phyloP scores from a whole-genome alignment of 23 tunicate species.

The Aplidium turbinatum region DNA sequence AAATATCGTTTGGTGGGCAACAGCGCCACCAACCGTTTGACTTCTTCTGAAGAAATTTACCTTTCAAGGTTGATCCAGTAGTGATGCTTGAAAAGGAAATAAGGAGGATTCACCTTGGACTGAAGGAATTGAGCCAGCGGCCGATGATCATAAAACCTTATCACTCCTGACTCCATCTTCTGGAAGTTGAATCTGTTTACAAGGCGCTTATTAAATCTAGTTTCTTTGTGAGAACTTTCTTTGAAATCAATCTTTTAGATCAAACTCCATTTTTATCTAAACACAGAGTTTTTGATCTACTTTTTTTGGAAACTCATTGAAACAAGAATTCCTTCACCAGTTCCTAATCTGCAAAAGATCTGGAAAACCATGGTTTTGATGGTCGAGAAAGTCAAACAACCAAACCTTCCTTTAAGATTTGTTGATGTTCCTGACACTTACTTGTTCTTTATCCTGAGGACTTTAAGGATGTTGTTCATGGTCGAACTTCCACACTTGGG shows the following conservation, averaged over 20 bases:
- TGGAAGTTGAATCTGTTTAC: conserved; percentile 66
- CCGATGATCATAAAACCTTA: conserved; percentile 35
- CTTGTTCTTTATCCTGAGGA: conserved; percentile 54
- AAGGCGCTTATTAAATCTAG: too few species aligned
- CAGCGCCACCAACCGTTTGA: not conserved
- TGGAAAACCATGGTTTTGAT: too few species aligned
- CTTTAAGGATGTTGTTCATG: conserved; percentile 89
- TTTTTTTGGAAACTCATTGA: too few species aligned
- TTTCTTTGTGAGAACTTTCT: too few species aligned
- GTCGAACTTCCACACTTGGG: conserved; percentile 97
- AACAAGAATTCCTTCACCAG: too few species aligned
- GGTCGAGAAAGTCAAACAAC: too few species aligned
- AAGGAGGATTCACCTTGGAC: conserved; percentile 50
- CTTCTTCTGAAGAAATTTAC: conserved; percentile 13
- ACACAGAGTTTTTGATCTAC: too few species aligned
- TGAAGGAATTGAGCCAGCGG: conserved; percentile 31
- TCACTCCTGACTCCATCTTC: conserved; percentile 56
- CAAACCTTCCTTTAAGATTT: too few species aligned
- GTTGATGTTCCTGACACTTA: conserved; percentile 14
- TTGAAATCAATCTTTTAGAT: too few species aligned
- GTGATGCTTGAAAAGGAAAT: conserved; percentile 86
- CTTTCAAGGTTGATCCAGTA: conserved; percentile 69
- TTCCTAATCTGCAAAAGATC: too few species aligned
- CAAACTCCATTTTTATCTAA: too few species aligned
- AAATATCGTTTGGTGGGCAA: too few species aligned